Base-by-base conservation (phyloP, 2,797 vertebrate genomes). In the Apogon hyalosoma region DNA sequence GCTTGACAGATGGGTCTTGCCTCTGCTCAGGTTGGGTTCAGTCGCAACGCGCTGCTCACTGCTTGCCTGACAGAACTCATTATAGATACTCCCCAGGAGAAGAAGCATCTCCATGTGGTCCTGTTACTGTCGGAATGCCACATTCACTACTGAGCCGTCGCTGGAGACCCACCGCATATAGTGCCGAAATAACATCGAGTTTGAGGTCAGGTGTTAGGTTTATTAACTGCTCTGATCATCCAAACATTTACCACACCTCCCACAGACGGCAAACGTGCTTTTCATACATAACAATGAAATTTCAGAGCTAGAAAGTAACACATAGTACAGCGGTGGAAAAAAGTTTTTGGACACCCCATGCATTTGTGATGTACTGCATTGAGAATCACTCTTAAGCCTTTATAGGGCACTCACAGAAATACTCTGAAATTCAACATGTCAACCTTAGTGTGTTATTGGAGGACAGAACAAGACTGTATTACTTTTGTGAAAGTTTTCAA, bases 1-100 rank as follows among this genome's bases (percentile, higher is more conserved):
- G 82, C 73, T 81, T 88, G 88, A 92, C 91, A 93, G 89, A 92
- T 92, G 91, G 88, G 86, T 88, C 63, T 73, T 66, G 81, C 78
- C 80, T 81, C 77, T 79, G 85, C 88, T 90, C 84, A 81, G 88
- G 90, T 87, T 84, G 80, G 80, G 79, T 80, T 87, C 38, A 62
- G 75, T 56, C 61, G 87, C 74, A 14, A 11, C 16, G 77, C 45
- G 16, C 70, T 62, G 76, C 81, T 86, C 61, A 15, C 83, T 58
- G 75, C 78, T 64, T 56, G 74, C 86, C 87, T 88, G 88, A 91
- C 89, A 88, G 87, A 92, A 89, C 87, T 90, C 89, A 90, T 92
- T 92, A 90, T 51, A 87, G 86, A 83, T 79, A 45, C 80, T 79
- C 75, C 65, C 80, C 12, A 11, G 79, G 84, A 90, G 83, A 73